Conservation (phyloP, 2,888 invertebrate genomes). For the Carcina quercana region DNA sequence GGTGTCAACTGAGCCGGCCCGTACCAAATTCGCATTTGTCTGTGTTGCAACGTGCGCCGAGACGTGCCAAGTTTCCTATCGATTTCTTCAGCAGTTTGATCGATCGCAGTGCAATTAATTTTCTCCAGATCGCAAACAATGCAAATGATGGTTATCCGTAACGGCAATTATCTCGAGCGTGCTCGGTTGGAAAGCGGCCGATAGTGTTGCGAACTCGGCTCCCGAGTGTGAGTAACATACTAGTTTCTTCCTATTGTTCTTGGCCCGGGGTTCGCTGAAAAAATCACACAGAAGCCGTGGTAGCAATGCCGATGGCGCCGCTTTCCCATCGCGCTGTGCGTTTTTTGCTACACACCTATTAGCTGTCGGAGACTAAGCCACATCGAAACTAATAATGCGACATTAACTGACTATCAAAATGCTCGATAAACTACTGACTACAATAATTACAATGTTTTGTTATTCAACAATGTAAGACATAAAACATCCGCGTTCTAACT, state of each 20-base stretch:
- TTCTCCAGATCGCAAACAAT: slow-evolving; percentile 63
- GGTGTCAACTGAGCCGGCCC: too few species aligned
- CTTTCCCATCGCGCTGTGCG: slow-evolving; percentile 45
- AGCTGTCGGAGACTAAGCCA: slow-evolving; percentile 7
- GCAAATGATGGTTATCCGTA: slow-evolving; percentile 65
- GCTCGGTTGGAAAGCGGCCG: slow-evolving; percentile 56
- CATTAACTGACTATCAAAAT: slow-evolving; percentile 12
- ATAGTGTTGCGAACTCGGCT: slow-evolving; percentile 41
- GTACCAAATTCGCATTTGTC: too few species aligned
- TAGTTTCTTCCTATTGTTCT: slow-evolving; percentile 67
- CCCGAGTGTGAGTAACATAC: slow-evolving; percentile 52
- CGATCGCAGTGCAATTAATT: slow-evolving; percentile 57
- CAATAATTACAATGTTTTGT: slow-evolving; percentile 1
- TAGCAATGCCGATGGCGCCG: slow-evolving; percentile 26
- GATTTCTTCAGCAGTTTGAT: slow-evolving; percentile 46
- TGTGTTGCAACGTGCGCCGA: too few species aligned
- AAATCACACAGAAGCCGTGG: slow-evolving; percentile 37
- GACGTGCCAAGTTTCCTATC: slow-evolving; percentile 29
- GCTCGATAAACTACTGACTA: not conserved
- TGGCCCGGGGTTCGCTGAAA: slow-evolving; percentile 35
- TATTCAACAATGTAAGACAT: not conserved
- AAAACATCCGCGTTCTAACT: not conserved
- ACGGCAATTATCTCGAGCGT: slow-evolving; percentile 47
- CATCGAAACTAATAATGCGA: slow-evolving; percentile 3
- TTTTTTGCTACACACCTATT: too few species aligned